Conservation (phyloP, 1,140 invertebrate genomes). For the Phenacoccus solenopsis region DNA sequence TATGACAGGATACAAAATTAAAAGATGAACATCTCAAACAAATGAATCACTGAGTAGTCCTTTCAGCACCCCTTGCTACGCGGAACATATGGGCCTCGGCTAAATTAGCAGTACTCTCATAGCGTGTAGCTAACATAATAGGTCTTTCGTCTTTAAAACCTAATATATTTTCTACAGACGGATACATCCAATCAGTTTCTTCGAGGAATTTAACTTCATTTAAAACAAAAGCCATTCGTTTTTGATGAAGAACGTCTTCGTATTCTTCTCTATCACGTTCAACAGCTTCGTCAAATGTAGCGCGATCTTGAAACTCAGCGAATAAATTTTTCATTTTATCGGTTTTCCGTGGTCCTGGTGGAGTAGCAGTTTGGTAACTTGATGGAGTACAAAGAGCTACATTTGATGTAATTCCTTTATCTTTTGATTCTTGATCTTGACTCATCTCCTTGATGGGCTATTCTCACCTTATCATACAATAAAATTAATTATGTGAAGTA, state of each 20-base stretch:
- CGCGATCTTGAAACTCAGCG: not conserved
- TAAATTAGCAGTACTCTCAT: conserved; percentile 5
- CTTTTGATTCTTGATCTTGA: not conserved
- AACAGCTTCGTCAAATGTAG: not conserved
- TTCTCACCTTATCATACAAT: too few species aligned
- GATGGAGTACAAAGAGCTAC: not conserved
- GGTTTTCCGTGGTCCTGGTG: not conserved
- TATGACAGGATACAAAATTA: not conserved
- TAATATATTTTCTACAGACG: not conserved
- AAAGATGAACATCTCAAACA: too few species aligned
- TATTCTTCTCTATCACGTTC: conserved; percentile 6
- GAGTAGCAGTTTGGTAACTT: not conserved
- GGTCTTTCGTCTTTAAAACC: conserved; percentile 10
- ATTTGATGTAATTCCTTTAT: not conserved
- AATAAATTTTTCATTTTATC: not conserved
- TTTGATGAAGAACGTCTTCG: conserved; percentile 4
- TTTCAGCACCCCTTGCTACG: not conserved
- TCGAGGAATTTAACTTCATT: conserved; percentile 3
- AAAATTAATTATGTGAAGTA: too few species aligned
- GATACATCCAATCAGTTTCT: conserved; percentile 15
- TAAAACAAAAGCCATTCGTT: not conserved
- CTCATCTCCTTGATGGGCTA: not conserved
- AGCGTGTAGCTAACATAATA: not conserved
- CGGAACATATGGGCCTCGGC: conserved; percentile 7
- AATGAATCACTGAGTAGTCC: not conserved